Evolutionary conservation across 2,888 invertebrate species (phyloP), one percentile per base, ranked within the genome.

Genomic region (Meloe dianella): DNA sequence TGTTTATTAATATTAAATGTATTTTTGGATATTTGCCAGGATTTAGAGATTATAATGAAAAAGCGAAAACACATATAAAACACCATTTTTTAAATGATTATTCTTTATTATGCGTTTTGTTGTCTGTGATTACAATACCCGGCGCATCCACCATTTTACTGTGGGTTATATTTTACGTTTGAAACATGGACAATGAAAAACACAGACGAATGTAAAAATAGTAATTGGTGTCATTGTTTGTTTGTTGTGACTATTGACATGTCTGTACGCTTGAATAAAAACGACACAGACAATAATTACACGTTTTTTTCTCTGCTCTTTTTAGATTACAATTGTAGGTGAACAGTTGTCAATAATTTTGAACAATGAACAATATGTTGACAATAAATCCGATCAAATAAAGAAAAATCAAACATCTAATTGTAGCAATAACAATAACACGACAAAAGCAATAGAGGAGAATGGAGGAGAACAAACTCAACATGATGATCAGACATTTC

Each of bases 111-210:
- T n/a, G n/a, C n/a, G n/a, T 27, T 2, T 27, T 27, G 27, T 27
- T 27, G 2, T 32, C 5, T 32, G 32, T 32, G 32, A 27, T n/a
- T n/a, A 32, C 10, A 38, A n/a, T 41, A 32, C 58, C 32, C 58
- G 58, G 32, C 58, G 58, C 58, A 27, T 51, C 61, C 51, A 27
- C 51, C 61, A 61, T 20, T 27, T 51, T n/a, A 17, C 41, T 6
- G 7, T 30, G 1, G 2, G 14, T 35, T 35, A 35, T 1, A 1
- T 35, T 35, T 35, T 4, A 14, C 3, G 14, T 35, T 6, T 7
- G 17, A n/a, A 41, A n/a, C n/a, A n/a, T n/a, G n/a, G n/a, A n/a
- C n/a, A n/a, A n/a, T n/a, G n/a, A n/a, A 41, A 41, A 6, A 41
- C 3, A 41, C 38, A 41, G 38, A 2, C 38, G 14, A n/a, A 38